Evolutionary conservation across 2,888 invertebrate genomes (phyloP), one percentile per base, ranked within the genome.

Genomic region (Pedicia rivosa): DNA sequence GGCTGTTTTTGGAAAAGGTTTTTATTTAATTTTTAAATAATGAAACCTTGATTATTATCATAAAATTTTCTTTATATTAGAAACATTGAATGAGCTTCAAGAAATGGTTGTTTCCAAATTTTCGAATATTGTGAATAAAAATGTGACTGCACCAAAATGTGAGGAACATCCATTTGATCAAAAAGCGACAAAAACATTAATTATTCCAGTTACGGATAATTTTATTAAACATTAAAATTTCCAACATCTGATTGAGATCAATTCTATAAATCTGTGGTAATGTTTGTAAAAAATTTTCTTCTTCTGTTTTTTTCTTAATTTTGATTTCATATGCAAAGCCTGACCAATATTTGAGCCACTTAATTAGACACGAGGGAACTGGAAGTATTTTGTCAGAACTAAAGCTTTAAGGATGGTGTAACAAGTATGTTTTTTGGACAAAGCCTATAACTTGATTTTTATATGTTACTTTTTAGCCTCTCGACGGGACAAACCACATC

Each of bases 331-430:
- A 48, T 45, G 59, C 62, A 1, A 53, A 94, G 91, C 92, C 94
- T 19, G 78, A 78, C 14, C 74, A 79, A 54, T 95, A 94, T 56
- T 62, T 94, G 43, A 81, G 87, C 4, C 90, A 97, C 60, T 65
- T 97, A 43, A 67, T 98, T 47, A 97, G 95, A 0, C 97, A 97
- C 56, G 97, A 98, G 62, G 94, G 95, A 0, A 78, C 84, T 3
- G 95, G 97, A 4, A 94, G 94, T 50, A 66, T 98, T 41, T 65
- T 95, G 41, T 84, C 94, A 0, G 81, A 81, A 35, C 65, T 98
- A 35, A 92, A 91, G 53, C 68, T 72, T 1, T 69, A 72, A 41
- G 90, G 91, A 5, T 97, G 95, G 94, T 88, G 86, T 31, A 94
- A 87, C 58, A 71, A 67, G 72, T 71, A 46, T 55, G 52, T 36